phyloP scores from a whole-genome alignment of 2,888 invertebrate genomes.

The Syrphus vitripennis region DNA sequence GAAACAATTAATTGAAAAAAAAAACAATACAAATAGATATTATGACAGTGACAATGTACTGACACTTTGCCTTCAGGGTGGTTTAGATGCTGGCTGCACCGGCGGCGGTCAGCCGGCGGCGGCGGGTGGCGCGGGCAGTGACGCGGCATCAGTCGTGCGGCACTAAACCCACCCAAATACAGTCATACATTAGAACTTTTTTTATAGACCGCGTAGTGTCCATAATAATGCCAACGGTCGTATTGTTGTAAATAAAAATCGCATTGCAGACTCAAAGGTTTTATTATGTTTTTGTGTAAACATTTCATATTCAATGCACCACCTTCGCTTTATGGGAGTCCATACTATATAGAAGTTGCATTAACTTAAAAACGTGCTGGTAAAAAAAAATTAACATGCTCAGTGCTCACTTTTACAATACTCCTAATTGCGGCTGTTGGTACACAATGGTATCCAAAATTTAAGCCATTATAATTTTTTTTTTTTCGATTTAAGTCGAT shows the following conservation, averaged over 20 bases:
- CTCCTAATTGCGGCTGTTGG: too few relatives aligned
- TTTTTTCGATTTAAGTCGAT: too few relatives aligned
- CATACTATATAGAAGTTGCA: background rate
- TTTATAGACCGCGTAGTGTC: slow-evolving; percentile 46
- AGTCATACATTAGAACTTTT: slow-evolving; percentile 19
- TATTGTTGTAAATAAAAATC: slow-evolving; percentile 36
- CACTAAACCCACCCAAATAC: slow-evolving; percentile 1
- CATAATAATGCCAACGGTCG: slow-evolving; percentile 30
- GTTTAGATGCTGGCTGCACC: background rate
- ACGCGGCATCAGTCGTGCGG: too few relatives aligned
- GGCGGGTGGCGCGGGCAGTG: too few relatives aligned
- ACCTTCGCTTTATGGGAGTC: background rate
- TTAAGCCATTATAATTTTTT: too few relatives aligned
- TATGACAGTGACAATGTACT: background rate
- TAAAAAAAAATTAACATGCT: background rate
- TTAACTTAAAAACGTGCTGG: background rate
- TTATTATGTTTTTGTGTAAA: background rate
- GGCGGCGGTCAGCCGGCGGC: too few relatives aligned
- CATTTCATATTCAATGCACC: background rate
- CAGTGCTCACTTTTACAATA: too few relatives aligned
- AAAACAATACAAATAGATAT: too few relatives aligned
- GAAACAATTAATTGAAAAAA: too few relatives aligned
- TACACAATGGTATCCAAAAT: too few relatives aligned
- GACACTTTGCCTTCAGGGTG: slow-evolving; percentile 27
- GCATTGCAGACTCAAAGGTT: background rate